These are phyloP conservation scores for Tetranychus truncatus DNA, from an alignment of 2,888 invertebrate genomes.

Conservation along the genomic window DNA sequence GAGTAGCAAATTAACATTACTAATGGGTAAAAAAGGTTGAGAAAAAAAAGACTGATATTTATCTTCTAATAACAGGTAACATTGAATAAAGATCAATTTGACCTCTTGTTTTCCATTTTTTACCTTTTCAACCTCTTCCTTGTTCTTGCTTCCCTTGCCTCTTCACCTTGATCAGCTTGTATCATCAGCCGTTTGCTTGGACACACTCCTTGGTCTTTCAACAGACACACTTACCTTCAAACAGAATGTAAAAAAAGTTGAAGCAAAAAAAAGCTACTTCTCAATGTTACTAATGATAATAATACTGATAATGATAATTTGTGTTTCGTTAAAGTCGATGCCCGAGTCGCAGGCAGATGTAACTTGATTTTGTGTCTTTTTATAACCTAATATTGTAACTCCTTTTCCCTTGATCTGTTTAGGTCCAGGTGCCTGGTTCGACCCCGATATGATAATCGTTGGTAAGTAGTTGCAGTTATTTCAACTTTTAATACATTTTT, in stretches of 20 bases:
- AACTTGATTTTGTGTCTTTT: neutral
- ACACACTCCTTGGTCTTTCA: neutral
- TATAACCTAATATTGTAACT: neutral
- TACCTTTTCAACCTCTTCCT: neutral
- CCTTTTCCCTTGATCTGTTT: neutral
- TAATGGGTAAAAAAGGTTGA: neutral
- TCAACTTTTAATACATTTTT: no score
- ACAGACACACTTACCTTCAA: no score
- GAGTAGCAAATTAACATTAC: neutral
- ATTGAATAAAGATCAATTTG: neutral
- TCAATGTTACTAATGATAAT: neutral
- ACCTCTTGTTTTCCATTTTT: neutral
- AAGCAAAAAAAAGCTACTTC: no score
- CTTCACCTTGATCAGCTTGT: no score
- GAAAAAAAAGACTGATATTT: no score
- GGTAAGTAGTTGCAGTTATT: neutral
- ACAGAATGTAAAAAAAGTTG: no score
- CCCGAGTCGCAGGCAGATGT: neutral
- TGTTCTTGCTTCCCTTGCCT: neutral
- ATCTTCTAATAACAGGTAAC: neutral
- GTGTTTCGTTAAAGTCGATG: neutral
- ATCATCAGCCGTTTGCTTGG: neutral
- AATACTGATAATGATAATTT: neutral
- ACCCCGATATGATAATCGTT: constrained; percentile 26
- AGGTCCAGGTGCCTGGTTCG: constrained; percentile 25